phyloP scores from a whole-genome alignment of 2,113 vertebrate species.

The Chionis minor region DNA sequence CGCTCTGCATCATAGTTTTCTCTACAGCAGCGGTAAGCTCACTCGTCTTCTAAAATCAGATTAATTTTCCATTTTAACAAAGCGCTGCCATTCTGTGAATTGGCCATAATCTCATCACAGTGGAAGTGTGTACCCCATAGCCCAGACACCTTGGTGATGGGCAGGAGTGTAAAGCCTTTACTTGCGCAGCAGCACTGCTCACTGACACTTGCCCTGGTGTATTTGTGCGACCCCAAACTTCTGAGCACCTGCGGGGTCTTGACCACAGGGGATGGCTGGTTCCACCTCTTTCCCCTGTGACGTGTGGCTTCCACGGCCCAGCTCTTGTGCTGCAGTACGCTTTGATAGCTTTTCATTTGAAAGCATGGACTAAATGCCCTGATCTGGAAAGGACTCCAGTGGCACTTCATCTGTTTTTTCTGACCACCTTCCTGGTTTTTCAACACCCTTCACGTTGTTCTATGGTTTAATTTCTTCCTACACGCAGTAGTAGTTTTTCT shows the following conservation, averaged over 20 bases:
- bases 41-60: neutral
- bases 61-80: neutral
- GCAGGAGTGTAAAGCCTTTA: neutral
- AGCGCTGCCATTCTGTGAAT: neutral
- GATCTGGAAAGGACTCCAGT: neutral
- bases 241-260: neutral
- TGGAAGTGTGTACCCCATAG: neutral
- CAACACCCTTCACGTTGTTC: neutral
- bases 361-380: too few relatives aligned
- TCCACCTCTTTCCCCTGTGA: neutral
- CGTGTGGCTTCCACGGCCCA: accelerated
- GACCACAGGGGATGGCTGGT: accelerated
- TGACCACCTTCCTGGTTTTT: neutral
- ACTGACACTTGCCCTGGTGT: accelerated
- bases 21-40: neutral
- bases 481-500: neutral
- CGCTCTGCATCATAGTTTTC: accelerated
- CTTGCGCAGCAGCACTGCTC: neutral
- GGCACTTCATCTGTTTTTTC: neutral
- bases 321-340: neutral
- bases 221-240: accelerated
- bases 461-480: neutral
- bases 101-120: neutral
- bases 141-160: neutral
- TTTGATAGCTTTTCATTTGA: neutral